Evolutionary conservation across 2,888 invertebrate species (phyloP), one percentile per base, ranked within the genome.

Genomic region (Caenorhabditis panamensis): DNA sequence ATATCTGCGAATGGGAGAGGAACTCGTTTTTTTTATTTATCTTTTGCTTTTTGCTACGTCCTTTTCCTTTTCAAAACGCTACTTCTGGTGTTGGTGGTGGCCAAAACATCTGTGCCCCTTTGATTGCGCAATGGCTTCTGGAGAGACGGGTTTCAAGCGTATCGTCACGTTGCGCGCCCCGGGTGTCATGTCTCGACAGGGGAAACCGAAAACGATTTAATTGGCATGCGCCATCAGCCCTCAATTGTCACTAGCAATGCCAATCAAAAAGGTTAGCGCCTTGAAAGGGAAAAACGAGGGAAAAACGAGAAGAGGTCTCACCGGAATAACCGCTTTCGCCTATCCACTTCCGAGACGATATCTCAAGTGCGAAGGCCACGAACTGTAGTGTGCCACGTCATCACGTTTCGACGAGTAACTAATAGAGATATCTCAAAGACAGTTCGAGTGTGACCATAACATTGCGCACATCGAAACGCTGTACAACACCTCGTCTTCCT

Each of bases 21-120:
- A 73, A 73, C 73, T 73, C 73, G 73, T 73, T 73, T 73, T 36
- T 58, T 67, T 73, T 73, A 59, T 66, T 64, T 66, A 67, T 56
- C 54, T 56, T 76, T 61, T 68, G 47, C 62, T 56, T 67, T 73
- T 75, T 62, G 71, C 64, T 64, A 28, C 64, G 54, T 73, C 73
- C 73, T 66, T 63, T 59, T 73, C 73, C 73, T 66, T 63, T 59
- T 73, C 51, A 22, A 63, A 71, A 71, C 62, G 62, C 62, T 37
- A 24, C 36, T 66, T 28, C 1, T 26, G 62, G 24, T 44, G 41
- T 20, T 24, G 31, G 18, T 18, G 69, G 37, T 51, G 63, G 63
- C 63, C 72, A 72, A 72, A 72, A 72, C 72, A 72, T 56, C 64
- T 63, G 62, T 24, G 44, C 51, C 63, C 63, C 63, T 58, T 31